A percentile compares a stretch with the other conserved stretches of the same genome.
Evolutionary conservation across 2,797 vertebrate genomes (phyloP).

Genomic region (Arnoldichthys spilopterus): DNA sequence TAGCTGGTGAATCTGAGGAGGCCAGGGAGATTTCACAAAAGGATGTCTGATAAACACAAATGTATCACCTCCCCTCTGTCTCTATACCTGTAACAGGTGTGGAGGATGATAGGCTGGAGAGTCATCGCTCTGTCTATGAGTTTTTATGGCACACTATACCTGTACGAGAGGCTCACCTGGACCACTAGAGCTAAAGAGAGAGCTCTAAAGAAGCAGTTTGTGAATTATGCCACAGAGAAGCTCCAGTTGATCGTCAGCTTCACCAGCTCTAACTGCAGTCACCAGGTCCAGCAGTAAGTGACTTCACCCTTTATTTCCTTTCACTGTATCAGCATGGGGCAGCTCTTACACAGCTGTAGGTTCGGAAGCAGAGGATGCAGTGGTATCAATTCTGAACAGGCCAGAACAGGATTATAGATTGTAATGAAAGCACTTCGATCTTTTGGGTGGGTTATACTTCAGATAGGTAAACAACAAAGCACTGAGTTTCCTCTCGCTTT

Average conservation of each 20-base stretch:
- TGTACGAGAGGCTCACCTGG: conserved; percentile 94
- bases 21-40: no score
- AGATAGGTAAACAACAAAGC: no score
- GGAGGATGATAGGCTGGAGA: conserved; percentile 90
- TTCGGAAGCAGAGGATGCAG: conserved; percentile 24
- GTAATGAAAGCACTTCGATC: no score
- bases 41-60: no score
- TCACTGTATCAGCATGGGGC: background rate
- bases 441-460: no score
- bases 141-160: conserved; percentile 89
- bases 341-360: conserved; percentile 4
- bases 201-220: conserved; percentile 93
- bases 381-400: background rate
- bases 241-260: conserved; percentile 94
- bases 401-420: background rate
- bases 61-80: background rate
- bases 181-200: conserved; percentile 93
- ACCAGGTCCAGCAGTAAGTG: conserved; percentile 97
- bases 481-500: no score
- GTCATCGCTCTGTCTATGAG: conserved; percentile 86
- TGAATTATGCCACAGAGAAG: conserved; percentile 92
- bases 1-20: no score
- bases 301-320: background rate
- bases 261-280: conserved; percentile 95
- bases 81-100: conserved; percentile 79